A percentile compares a stretch with the other conserved stretches of the same genome.
phyloP scores from a whole-genome alignment of 2,113 vertebrate genomes.

The Pelodiscus sinensis region DNA sequence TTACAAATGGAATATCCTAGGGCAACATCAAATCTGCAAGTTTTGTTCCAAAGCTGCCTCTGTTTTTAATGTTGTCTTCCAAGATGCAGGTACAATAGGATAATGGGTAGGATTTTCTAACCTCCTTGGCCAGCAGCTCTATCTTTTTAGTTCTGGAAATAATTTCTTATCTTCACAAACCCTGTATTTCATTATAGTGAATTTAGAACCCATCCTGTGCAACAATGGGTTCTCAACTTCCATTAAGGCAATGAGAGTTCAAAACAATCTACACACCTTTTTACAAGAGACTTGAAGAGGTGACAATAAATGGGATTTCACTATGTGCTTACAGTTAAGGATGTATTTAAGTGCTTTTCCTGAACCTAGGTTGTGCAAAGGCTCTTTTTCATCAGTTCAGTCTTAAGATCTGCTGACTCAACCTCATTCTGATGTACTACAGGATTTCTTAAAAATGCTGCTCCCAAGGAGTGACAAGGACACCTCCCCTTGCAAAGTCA shows the following conservation, averaged over 20 bases:
- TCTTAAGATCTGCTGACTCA: neutral
- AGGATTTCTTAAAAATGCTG: neutral
- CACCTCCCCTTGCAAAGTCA: neutral
- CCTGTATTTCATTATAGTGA: neutral
- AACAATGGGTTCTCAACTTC: conserved; percentile 13
- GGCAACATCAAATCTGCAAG: neutral
- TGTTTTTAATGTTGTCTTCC: neutral
- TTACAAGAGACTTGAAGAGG: conserved; percentile 31
- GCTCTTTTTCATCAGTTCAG: conserved; percentile 4
- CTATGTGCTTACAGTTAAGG: conserved; percentile 28
- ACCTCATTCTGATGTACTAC: conserved; percentile 32
- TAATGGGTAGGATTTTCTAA: conserved; percentile 32
- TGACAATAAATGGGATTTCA: conserved; percentile 47
- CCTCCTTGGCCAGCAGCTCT: conserved; percentile 25
- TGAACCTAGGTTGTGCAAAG: neutral
- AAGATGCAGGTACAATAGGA: neutral
- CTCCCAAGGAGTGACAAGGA: neutral
- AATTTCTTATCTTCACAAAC: conserved; percentile 54
- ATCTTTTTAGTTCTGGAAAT: conserved; percentile 39
- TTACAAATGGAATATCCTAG: neutral
- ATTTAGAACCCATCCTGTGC: conserved; percentile 1
- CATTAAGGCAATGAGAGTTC: conserved; percentile 31
- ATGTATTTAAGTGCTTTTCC: conserved; percentile 19
- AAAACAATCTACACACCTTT: conserved; percentile 9
- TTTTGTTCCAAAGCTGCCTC: neutral